Evolutionary conservation across 1,140 invertebrate genomes (phyloP), one percentile per base, ranked within the genome.

Genomic region (Drosophila arizonae): DNA sequence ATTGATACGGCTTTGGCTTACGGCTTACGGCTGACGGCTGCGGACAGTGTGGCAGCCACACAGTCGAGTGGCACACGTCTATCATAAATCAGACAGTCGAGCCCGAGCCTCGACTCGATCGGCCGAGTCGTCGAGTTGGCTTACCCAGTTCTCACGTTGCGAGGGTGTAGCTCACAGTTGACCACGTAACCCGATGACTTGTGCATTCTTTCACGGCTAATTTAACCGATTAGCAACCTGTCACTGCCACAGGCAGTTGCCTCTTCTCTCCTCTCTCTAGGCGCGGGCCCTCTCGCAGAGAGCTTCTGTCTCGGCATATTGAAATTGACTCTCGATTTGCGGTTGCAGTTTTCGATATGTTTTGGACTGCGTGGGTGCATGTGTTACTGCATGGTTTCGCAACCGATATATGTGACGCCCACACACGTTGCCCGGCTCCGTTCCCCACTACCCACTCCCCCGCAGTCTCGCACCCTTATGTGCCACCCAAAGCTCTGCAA

Each of bases 161-260:
- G 82, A 87, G 82, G 84, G 82, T 48, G 82, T 88, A 33, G 43
- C n/a, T 17, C 55, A 45, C 62, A 30, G 45, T 62, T 28, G 50
- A 48, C 63, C 39, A 46, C 30, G 84, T 88, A 87, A 87, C 79
- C 73, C 73, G 82, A 87, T 88, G 69, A 58, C 72, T 84, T 76
- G 72, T 82, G 82, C 76, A 87, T 87, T 87, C 82, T 87, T 86
- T 87, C 65, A 87, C 55, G 82, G 82, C 82, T 87, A 87, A 87
- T 87, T 87, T 87, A 88, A 88, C 84, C 82, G 82, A 87, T 87
- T 87, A 87, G 79, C 84, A 82, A 68, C 43, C 70, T 74, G 76
- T 77, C 82, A 70, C 21, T 24, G 50, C 64, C 54, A 36, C 24
- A 52, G 43, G 64, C 30, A 36, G 54, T 15, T 33, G 15, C 17